These are phyloP conservation scores for Aromia moschata DNA, from an alignment of 2,888 invertebrate species.

Conservation along the genomic window DNA sequence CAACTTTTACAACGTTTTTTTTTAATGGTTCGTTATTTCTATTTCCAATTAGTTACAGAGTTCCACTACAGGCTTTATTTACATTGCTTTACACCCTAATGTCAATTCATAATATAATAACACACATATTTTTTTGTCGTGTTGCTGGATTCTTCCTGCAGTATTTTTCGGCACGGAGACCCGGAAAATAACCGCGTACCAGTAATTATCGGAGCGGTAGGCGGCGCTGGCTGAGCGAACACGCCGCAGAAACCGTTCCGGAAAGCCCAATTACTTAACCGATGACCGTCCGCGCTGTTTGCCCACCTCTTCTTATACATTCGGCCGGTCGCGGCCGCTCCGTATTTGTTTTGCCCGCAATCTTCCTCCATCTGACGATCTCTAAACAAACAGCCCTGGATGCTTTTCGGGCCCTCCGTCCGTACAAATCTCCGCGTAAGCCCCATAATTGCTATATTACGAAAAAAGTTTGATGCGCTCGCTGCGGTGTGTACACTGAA, in stretches of 20 bases:
- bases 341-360: conserved; percentile 53
- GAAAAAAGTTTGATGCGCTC: conserved; percentile 6
- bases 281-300: conserved; percentile 59
- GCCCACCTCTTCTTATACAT: conserved; percentile 57
- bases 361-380: conserved; percentile 53
- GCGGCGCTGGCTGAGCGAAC: not conserved
- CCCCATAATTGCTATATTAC: conserved; percentile 40
- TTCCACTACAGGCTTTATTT: too few relatives aligned
- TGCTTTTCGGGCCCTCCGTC: conserved; percentile 36
- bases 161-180: too few relatives aligned
- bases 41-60: too few relatives aligned
- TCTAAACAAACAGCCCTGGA: conserved; percentile 54
- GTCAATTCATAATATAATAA: too few relatives aligned
- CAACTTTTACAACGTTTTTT: too few relatives aligned
- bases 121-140: too few relatives aligned
- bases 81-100: too few relatives aligned
- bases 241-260: conserved; percentile 43
- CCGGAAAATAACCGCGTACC: conserved; percentile 54
- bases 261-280: conserved; percentile 61
- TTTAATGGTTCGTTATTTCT: too few relatives aligned
- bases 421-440: conserved; percentile 45
- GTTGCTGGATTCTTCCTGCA: too few relatives aligned
- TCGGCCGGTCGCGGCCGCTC: conserved; percentile 40
- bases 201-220: conserved; percentile 47
- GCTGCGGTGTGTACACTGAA: not conserved